Conservation (phyloP, 2,113 vertebrate species). For the Psilopogon haemacephalus region DNA sequence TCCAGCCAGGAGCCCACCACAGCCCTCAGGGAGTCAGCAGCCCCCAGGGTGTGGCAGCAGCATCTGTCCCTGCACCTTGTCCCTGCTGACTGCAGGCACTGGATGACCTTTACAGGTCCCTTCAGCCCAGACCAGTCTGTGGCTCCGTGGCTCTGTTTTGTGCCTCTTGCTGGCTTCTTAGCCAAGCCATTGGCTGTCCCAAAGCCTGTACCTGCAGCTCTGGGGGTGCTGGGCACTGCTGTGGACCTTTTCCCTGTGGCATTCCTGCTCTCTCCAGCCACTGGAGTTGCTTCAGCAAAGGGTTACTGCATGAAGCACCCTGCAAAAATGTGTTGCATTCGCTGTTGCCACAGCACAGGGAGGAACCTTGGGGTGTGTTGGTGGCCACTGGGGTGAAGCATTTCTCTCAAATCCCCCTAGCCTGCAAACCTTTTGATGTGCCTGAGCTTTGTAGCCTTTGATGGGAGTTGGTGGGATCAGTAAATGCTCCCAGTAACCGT, state of each 20-base stretch:
- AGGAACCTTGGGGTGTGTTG: not conserved
- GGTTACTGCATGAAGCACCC: not conserved
- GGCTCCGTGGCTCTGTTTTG: too few species aligned
- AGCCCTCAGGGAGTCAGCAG: too few species aligned
- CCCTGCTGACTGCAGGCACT: too few species aligned
- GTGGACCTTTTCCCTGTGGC: fast-evolving
- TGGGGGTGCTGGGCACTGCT: fast-evolving
- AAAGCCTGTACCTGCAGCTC: fast-evolving
- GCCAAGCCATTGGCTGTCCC: fast-evolving
- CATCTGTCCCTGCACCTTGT: too few species aligned
- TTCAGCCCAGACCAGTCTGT: too few species aligned
- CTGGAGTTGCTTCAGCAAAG: not conserved
- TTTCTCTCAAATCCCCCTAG: not conserved
- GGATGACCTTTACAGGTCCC: too few species aligned
- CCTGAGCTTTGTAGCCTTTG: fast-evolving
- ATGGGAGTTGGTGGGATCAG: not conserved
- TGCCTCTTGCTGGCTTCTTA: not conserved
- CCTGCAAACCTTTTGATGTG: not conserved
- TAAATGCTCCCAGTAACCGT: too few species aligned
- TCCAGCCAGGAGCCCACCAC: not conserved
- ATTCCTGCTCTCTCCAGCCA: fast-evolving
- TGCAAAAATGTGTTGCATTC: not conserved
- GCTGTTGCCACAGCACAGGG: not conserved
- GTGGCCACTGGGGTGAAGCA: not conserved
- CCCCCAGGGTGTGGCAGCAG: not conserved